These are phyloP conservation scores for Phalloptychus januarius DNA, from an alignment of 2,797 vertebrate species.

Conservation along the genomic window DNA sequence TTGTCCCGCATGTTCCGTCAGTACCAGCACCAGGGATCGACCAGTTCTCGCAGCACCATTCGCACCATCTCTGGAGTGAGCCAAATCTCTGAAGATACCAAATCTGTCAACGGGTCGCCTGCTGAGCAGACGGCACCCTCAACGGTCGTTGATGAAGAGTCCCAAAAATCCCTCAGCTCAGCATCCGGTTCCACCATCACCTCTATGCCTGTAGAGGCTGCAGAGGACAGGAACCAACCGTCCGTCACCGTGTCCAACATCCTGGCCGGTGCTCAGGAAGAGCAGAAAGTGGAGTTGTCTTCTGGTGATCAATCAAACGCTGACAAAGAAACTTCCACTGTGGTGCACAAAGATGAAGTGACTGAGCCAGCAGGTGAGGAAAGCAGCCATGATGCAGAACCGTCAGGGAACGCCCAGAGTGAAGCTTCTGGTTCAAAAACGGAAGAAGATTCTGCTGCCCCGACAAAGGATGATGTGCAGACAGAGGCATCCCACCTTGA, in stretches of 20 bases:
- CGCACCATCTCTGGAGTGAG: slow-evolving; percentile 83
- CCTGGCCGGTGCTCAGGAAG: slow-evolving; percentile 58
- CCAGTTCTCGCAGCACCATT: slow-evolving; percentile 63
- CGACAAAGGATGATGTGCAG: slow-evolving; percentile 19
- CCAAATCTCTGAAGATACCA: slow-evolving; percentile 68
- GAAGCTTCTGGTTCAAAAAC: slow-evolving; percentile 25
- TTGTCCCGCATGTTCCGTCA: slow-evolving; percentile 89
- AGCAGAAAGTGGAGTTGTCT: slow-evolving; percentile 28
- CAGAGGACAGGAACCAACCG: slow-evolving; percentile 30
- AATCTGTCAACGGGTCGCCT: slow-evolving; percentile 56
- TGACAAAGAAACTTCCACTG: slow-evolving; percentile 19
- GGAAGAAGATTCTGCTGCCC: slow-evolving; percentile 29
- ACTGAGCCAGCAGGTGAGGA: slow-evolving; percentile 14
- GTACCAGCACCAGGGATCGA: slow-evolving; percentile 83
- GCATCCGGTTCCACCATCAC: slow-evolving; percentile 39
- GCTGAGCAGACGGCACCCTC: slow-evolving; percentile 74
- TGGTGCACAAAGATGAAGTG: slow-evolving; percentile 3
- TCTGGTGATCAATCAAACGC: slow-evolving; percentile 22
- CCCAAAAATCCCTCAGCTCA: slow-evolving; percentile 41
- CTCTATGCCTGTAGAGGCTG: slow-evolving; percentile 38
- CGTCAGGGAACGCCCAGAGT: not conserved
- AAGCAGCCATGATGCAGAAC: slow-evolving; percentile 3
- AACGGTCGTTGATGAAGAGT: slow-evolving; percentile 75
- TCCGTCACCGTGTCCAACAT: slow-evolving; percentile 77
- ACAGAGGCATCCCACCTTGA: slow-evolving; percentile 30